A percentile compares a stretch with the other conserved stretches of the same genome.
These are phyloP conservation scores for Paradisaea rubra DNA, from an alignment of 2,113 vertebrate genomes.

Conservation along the genomic window DNA sequence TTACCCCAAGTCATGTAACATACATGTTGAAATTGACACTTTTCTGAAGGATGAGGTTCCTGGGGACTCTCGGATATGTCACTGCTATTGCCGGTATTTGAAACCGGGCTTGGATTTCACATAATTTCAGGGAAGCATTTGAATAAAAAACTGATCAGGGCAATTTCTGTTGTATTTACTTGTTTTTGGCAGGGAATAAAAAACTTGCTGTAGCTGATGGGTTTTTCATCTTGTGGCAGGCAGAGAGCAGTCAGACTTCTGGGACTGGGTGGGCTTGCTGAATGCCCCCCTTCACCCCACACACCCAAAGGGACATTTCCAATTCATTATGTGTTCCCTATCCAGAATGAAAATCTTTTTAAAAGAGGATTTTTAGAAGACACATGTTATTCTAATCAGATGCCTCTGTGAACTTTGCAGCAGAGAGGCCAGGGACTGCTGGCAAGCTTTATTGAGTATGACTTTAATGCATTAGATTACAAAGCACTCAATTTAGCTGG, in stretches of 20 bases:
- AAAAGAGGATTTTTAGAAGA: slow-evolving; percentile 42
- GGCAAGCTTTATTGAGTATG: slow-evolving; percentile 50
- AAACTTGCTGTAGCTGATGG: neutral
- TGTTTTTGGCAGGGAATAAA: neutral
- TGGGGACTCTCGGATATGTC: neutral
- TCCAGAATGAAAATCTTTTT: neutral
- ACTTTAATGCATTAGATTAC: slow-evolving; percentile 60
- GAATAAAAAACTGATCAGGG: neutral
- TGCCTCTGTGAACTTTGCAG: slow-evolving; percentile 18
- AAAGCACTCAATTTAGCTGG: slow-evolving; percentile 57
- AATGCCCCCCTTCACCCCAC: neutral
- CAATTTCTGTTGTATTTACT: neutral
- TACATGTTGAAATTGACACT: neutral
- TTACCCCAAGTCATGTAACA: neutral
- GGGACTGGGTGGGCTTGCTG: neutral
- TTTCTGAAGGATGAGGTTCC: neutral
- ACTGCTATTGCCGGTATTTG: neutral
- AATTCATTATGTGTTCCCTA: neutral
- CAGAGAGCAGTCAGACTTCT: neutral
- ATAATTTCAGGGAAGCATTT: neutral
- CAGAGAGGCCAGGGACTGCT: neutral
- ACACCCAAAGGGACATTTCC: neutral
- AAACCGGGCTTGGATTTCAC: neutral
- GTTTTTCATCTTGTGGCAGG: neutral
- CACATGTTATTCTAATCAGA: neutral